These are phyloP conservation scores for Tillus elongatus DNA, from an alignment of 2,888 invertebrate species.

Conservation along the genomic window DNA sequence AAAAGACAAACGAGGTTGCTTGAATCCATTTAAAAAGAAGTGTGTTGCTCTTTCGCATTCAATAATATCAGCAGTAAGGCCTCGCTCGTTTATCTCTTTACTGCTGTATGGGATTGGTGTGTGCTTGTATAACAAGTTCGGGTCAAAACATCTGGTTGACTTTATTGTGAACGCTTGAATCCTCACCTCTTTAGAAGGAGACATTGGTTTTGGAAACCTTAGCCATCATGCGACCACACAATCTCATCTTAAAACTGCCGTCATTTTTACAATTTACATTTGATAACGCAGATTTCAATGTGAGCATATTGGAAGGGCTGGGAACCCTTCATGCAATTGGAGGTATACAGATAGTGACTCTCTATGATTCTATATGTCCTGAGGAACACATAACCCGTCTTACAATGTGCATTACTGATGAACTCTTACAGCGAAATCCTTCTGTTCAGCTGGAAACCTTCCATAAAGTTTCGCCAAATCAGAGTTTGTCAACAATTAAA, in stretches of 20 bases:
- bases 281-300: too few relatives aligned
- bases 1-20: constrained; percentile 14
- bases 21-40: constrained; percentile 15
- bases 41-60: constrained; percentile 20
- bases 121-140: constrained; percentile 4
- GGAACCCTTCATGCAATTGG: constrained; percentile 14
- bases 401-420: neutral
- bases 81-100: constrained; percentile 14
- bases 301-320: neutral
- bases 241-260: constrained; percentile 9
- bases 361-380: constrained; percentile 8
- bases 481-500: too few relatives aligned
- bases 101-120: constrained; percentile 11
- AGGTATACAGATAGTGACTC: constrained; percentile 13
- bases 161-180: neutral
- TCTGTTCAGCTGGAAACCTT: too few relatives aligned
- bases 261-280: constrained; percentile 12
- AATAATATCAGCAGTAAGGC: constrained; percentile 19
- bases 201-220: constrained; percentile 11
- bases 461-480: too few relatives aligned
- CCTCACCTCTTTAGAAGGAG: neutral
- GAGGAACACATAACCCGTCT: constrained; percentile 9
- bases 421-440: too few relatives aligned
- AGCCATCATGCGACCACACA: constrained; percentile 8
- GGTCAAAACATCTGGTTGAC: constrained; percentile 2